A percentile compares a stretch with the other conserved stretches of the same genome.
These are phyloP conservation scores for Andrena hattorfiana DNA, from an alignment of 2,888 invertebrate genomes.

Conservation along the genomic window DNA sequence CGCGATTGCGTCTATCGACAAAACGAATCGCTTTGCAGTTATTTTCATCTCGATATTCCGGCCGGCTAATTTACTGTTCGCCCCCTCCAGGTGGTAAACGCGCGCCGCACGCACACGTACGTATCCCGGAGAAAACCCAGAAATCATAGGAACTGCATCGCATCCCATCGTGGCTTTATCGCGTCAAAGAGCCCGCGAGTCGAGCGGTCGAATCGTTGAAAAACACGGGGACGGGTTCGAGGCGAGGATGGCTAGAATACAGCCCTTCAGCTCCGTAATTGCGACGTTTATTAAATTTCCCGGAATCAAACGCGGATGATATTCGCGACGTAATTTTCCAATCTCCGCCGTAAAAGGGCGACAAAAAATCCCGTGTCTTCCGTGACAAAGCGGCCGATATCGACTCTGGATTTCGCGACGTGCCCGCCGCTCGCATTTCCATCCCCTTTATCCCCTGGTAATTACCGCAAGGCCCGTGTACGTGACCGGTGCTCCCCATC, in stretches of 20 bases:
- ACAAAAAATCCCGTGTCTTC: background rate
- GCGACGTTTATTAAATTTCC: slow-evolving; percentile 15
- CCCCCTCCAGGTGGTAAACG: background rate
- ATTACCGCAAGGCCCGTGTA: slow-evolving; percentile 18
- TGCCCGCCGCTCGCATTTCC: background rate
- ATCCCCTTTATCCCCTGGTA: background rate
- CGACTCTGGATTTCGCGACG: background rate
- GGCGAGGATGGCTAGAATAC: background rate
- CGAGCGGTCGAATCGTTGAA: background rate
- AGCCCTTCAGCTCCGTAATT: background rate
- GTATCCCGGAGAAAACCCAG: background rate
- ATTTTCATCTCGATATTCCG: slow-evolving; percentile 5
- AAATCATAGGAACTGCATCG: background rate
- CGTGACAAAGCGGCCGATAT: slow-evolving; percentile 1
- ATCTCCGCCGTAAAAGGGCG: background rate
- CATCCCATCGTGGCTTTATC: background rate
- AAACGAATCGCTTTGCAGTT: slow-evolving; percentile 8
- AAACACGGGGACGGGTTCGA: background rate
- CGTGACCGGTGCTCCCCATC: background rate
- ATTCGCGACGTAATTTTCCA: background rate
- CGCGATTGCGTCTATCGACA: slow-evolving; percentile 8
- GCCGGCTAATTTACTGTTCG: slow-evolving; percentile 6
- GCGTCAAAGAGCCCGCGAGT: slow-evolving; percentile 8
- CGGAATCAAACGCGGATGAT: background rate
- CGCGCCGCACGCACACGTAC: background rate